Evolutionary conservation across 1,140 invertebrate species (phyloP).

Genomic region (Heliconius himera): DNA sequence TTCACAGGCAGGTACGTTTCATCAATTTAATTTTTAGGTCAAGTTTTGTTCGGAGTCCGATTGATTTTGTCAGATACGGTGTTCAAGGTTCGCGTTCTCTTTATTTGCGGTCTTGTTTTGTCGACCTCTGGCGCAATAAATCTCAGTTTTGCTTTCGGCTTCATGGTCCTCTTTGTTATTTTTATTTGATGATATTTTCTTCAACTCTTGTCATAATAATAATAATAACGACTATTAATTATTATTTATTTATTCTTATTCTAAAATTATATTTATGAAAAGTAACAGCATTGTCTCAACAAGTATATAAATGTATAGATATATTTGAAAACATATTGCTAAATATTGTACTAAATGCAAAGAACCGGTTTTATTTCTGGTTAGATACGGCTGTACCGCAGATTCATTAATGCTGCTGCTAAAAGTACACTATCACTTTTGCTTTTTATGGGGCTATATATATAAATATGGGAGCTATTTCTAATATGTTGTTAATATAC

Average conservation of each 20-base stretch:
- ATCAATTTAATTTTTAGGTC: conserved; percentile 78
- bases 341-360: conserved; percentile 54
- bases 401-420: conserved; percentile 38
- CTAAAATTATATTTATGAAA: neutral
- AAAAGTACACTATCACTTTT: conserved; percentile 53
- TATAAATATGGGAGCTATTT: neutral
- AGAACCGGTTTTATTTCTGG: conserved; percentile 61
- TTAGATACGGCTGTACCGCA: conserved; percentile 41
- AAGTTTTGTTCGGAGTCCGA: conserved; percentile 77
- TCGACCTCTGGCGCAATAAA: conserved; percentile 77
- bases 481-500: neutral
- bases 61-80: conserved; percentile 81
- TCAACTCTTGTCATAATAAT: neutral
- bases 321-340: conserved; percentile 51
- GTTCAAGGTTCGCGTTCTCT: conserved; percentile 80
- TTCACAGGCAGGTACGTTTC: conserved; percentile 48
- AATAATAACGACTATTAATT: neutral
- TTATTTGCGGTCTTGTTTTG: conserved; percentile 80
- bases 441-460: conserved; percentile 44
- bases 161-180: conserved; percentile 72
- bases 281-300: neutral
- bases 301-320: conserved; percentile 41
- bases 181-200: conserved; percentile 74
- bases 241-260: neutral
- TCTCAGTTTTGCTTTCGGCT: conserved; percentile 71